Base-by-base conservation (phyloP, 2,113 vertebrate species). In the Entosphenus tridentatus region DNA sequence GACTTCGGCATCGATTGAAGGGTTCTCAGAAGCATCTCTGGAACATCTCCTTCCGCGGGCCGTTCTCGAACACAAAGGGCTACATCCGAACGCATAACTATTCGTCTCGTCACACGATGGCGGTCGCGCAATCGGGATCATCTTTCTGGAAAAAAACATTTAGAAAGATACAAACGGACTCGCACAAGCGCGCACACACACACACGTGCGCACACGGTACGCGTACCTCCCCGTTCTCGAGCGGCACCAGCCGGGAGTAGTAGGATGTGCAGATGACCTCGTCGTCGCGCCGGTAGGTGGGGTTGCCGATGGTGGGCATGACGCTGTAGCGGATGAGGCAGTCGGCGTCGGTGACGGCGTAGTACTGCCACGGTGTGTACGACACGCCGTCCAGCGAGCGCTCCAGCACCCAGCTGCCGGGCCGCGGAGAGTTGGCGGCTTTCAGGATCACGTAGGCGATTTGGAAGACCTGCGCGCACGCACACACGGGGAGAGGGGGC, bases 181-280 rank as follows among this genome's bases (percentile, higher is more conserved):
- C 3, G 16, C 58, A 8, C 58, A 62, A 5, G 16, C 16, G 16
- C 58, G 16, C 58, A 62, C 58, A 65, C 59, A 65, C 6, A 65
- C 59, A 10, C 18, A 18, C 59, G 7, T 9, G 18, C 10, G 10
- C 62, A 65, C 8, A 65, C 62, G 8, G 62, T 65, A 69, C 73
- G 72, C 79, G 81, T 83, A 98, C 93, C 89, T 98, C 93, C 79
- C 93, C 90, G 1, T 98, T 96, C 76, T 98, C 93, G 78, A 98
- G 80, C 4, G 93, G 93, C 62, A 92, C 90, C 69, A 98, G 87
- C 78, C 84, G 93, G 54, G 93, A 96, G 73, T 98, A 98, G 76
- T 86, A 92, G 1, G 93, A 93, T 11, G 92, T 98, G 73, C 93
- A 98, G 80, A 96, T 95, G 58, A 96, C 87, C 76, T 96, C 92